Percentiles rank a stretch among this genome's conserved stretches.
These are phyloP conservation scores for Macrophya annulata DNA, from an alignment of 2,888 invertebrate species.

Conservation along the genomic window DNA sequence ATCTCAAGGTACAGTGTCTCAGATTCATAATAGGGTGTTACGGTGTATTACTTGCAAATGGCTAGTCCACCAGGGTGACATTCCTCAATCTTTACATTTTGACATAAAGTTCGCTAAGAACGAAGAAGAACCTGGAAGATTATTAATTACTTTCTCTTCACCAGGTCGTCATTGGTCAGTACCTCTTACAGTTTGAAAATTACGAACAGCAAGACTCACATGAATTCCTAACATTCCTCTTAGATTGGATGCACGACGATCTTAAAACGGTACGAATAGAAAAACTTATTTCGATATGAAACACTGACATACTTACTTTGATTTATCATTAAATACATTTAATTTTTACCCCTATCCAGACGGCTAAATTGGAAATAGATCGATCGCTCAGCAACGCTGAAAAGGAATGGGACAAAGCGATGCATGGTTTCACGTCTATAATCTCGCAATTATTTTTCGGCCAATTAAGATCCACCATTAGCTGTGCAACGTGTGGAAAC, in stretches of 20 bases:
- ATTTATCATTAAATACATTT: constrained; percentile 28
- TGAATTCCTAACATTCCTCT: constrained; percentile 93
- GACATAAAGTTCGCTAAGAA: neutral
- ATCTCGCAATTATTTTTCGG: constrained; percentile 89
- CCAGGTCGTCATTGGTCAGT: constrained; percentile 88
- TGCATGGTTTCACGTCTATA: constrained; percentile 73
- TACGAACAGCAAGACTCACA: constrained; percentile 95
- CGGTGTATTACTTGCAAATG: neutral
- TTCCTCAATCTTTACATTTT: neutral
- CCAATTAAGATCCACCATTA: constrained; percentile 91
- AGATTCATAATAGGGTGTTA: neutral
- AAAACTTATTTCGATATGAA: constrained; percentile 40
- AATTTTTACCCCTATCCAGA: constrained; percentile 61
- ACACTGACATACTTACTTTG: constrained; percentile 48
- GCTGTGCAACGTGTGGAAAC: constrained; percentile 87
- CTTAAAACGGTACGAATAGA: constrained; percentile 83
- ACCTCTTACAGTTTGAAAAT: constrained; percentile 87
- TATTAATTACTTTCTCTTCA: constrained; percentile 12
- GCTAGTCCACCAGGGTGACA: constrained; percentile 10
- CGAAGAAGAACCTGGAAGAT: constrained; percentile 12
- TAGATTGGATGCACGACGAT: constrained; percentile 95
- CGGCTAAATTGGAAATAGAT: constrained; percentile 66
- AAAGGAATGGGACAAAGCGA: constrained; percentile 77
- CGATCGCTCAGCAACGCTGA: constrained; percentile 70
- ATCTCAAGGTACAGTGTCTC: constrained; percentile 85